Conservation (phyloP, 1,140 invertebrate species). For the Odontomachus brunneus region DNA sequence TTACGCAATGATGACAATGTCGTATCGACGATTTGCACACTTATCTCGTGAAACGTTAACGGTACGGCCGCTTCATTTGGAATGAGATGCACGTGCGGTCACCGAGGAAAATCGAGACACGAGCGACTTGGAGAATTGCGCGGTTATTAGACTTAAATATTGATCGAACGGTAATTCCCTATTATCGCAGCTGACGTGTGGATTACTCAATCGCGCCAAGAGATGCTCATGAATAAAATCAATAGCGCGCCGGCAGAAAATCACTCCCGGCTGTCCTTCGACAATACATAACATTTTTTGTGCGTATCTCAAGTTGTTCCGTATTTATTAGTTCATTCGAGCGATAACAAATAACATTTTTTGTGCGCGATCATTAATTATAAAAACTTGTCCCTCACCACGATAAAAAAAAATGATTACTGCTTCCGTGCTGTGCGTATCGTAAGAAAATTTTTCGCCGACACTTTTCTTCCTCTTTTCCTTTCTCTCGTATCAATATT, state of each 20-base stretch:
- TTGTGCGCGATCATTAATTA: no score
- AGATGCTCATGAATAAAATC: constrained; percentile 2
- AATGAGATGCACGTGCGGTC: neutral
- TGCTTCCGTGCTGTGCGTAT: no score
- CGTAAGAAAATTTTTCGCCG: no score
- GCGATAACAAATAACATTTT: no score
- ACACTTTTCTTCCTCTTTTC: no score
- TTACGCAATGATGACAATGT: constrained; percentile 59
- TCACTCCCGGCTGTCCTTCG: no score
- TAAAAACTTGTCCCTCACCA: no score
- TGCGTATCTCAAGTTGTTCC: no score
- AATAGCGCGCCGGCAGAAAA: neutral
- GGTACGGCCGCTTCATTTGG: neutral
- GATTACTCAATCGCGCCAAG: constrained; percentile 8
- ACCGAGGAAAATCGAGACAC: constrained; percentile 1
- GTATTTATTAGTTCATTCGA: no score
- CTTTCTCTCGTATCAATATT: no score
- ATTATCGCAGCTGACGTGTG: neutral
- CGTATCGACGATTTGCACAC: constrained; percentile 14
- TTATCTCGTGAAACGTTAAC: constrained; percentile 43
- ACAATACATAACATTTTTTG: no score
- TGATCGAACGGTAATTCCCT: neutral
- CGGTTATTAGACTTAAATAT: constrained; percentile 15
- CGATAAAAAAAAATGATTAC: no score
- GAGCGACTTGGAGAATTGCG: neutral